Percentiles rank a stretch among this genome's conserved stretches.
These are phyloP conservation scores for Cydia splendana DNA, from an alignment of 1,140 invertebrate species.

Conservation along the genomic window DNA sequence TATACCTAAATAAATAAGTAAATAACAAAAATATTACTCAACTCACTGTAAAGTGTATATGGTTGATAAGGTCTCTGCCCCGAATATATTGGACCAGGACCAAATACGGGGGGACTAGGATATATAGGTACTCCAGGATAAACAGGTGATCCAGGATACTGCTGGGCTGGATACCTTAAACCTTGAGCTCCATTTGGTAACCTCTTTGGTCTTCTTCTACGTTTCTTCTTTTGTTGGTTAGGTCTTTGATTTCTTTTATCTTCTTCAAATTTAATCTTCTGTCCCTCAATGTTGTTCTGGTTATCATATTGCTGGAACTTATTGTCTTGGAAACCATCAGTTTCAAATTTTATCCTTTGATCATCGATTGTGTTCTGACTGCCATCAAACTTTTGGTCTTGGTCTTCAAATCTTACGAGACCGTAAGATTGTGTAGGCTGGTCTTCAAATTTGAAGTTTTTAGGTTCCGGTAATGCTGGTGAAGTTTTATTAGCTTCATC, in stretches of 20 bases:
- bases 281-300: slow-evolving; percentile 10
- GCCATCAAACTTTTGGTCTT: not conserved
- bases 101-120: not conserved
- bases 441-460: slow-evolving; percentile 25
- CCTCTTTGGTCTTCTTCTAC: slow-evolving; percentile 8
- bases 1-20: not conserved
- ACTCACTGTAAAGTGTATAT: slow-evolving; percentile 16
- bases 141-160: not conserved
- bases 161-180: not conserved
- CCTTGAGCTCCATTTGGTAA: not conserved
- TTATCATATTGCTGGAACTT: slow-evolving; percentile 4
- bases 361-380: not conserved
- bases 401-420: slow-evolving; percentile 25
- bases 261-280: slow-evolving; percentile 15
- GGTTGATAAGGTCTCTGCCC: not conserved
- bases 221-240: slow-evolving; percentile 16
- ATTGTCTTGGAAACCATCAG: not conserved
- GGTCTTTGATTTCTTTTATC: slow-evolving; percentile 5
- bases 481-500: not conserved
- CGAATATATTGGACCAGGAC: slow-evolving; percentile 2
- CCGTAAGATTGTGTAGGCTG: slow-evolving; percentile 5
- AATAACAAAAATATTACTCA: slow-evolving; percentile 9
- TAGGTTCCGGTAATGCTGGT: not conserved
- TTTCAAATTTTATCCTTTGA: slow-evolving; percentile 5
- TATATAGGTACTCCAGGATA: not conserved